Evolutionary conservation across 2,113 vertebrate genomes (phyloP).

Genomic region (Paralichthys olivaceus): DNA sequence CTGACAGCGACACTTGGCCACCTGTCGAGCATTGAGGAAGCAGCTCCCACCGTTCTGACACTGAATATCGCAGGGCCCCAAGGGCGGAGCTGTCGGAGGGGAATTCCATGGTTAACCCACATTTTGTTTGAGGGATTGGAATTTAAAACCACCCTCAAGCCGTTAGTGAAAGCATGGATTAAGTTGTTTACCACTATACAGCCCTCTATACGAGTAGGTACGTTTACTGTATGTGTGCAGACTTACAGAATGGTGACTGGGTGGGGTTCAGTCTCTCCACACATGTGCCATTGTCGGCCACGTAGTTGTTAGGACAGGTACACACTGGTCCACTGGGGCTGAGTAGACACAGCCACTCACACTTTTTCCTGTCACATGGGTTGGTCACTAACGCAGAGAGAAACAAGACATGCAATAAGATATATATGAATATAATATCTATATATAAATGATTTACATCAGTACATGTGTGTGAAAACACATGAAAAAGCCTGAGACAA

Average conservation of each 20-base stretch:
- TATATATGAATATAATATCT: background rate
- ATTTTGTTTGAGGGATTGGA: background rate
- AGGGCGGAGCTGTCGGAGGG: constrained; percentile 77
- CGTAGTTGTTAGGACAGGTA: constrained; percentile 92
- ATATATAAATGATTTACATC: background rate
- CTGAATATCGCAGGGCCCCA: constrained; percentile 87
- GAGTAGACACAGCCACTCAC: constrained; percentile 96
- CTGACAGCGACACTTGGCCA: constrained; percentile 95
- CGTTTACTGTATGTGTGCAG: background rate
- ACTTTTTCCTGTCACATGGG: constrained; percentile 96
- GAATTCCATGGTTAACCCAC: background rate
- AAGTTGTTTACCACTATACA: background rate
- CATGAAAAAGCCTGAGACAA: background rate
- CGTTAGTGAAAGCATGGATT: background rate
- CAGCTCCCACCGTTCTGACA: constrained; percentile 94
- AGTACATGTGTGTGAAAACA: background rate
- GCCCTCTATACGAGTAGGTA: accelerated
- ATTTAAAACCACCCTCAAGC: background rate
- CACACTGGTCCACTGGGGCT: constrained; percentile 96
- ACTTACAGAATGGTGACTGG: constrained; percentile 86
- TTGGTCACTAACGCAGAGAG: constrained; percentile 87
- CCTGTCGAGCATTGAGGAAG: constrained; percentile 91
- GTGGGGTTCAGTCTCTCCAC: constrained; percentile 86
- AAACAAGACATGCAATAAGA: constrained; percentile 3
- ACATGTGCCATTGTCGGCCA: constrained; percentile 93